phyloP scores from a whole-genome alignment of 2,797 vertebrate genomes.

The Remorina albescens region DNA sequence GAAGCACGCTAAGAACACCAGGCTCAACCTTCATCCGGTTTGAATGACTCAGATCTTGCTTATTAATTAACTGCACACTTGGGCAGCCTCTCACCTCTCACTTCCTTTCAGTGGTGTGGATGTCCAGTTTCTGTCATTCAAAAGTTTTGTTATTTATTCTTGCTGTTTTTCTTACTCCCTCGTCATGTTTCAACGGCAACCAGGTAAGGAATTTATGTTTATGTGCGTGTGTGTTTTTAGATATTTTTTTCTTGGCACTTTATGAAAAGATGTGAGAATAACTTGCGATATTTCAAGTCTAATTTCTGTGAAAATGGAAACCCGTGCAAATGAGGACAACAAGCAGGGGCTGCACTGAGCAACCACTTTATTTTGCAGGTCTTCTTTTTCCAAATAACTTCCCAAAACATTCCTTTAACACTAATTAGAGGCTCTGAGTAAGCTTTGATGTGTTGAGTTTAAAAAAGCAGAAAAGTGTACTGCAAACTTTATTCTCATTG shows the following conservation, averaged over 20 bases:
- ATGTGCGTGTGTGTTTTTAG: no score
- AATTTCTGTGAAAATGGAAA: no score
- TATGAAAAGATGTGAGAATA: no score
- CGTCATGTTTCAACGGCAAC: no score
- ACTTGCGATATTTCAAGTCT: no score
- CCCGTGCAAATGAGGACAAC: neutral
- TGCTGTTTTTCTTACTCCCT: no score
- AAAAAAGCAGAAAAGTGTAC: neutral
- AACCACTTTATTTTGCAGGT: neutral
- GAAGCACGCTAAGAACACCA: slow-evolving; percentile 2
- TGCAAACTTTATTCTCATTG: no score
- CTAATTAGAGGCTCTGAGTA: neutral
- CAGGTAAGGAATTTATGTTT: no score
- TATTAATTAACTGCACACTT: slow-evolving; percentile 31
- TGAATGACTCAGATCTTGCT: slow-evolving; percentile 24
- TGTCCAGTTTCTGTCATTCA: neutral
- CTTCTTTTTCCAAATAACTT: neutral
- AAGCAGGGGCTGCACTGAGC: neutral
- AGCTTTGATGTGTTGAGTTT: neutral
- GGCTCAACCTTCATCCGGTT: neutral
- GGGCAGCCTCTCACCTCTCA: neutral
- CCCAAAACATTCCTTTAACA: neutral
- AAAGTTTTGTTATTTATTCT: neutral
- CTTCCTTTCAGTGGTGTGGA: neutral
- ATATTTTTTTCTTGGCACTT: no score